phyloP scores from a whole-genome alignment of 2,797 vertebrate species.

The Gallirallus australis region DNA sequence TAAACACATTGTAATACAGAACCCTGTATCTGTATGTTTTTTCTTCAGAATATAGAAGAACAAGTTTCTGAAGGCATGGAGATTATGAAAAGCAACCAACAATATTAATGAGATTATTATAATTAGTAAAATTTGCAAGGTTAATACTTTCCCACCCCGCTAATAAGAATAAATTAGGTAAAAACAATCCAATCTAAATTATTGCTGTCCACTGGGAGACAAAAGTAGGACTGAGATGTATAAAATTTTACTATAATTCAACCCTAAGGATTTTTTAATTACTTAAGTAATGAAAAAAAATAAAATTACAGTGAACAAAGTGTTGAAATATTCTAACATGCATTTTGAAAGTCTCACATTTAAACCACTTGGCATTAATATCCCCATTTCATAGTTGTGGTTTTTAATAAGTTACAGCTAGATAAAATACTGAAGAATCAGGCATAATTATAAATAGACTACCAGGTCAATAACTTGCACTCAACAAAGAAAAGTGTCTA shows the following conservation, averaged over 20 bases:
- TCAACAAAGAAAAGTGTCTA: conserved; percentile 15
- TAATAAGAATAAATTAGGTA: conserved; percentile 63
- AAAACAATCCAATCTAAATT: conserved; percentile 70
- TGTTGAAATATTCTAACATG: conserved; percentile 54
- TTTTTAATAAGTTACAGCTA: conserved; percentile 68
- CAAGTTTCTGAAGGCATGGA: conserved; percentile 14
- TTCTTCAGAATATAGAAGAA: conserved; percentile 22
- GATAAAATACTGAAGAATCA: conserved; percentile 46
- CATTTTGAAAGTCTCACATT: conserved; percentile 57
- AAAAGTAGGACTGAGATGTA: conserved; percentile 70
- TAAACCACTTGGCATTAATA: conserved; percentile 72
- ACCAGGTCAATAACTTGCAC: conserved; percentile 31
- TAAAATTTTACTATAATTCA: conserved; percentile 73
- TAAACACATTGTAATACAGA: conserved; percentile 29
- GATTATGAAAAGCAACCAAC: neutral
- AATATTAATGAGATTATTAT: conserved; percentile 42
- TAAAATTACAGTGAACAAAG: conserved; percentile 64
- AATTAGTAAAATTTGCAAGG: conserved; percentile 44
- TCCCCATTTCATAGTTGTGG: conserved; percentile 63
- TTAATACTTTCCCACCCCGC: neutral
- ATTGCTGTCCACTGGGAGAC: conserved; percentile 64
- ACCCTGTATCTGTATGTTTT: conserved; percentile 16
- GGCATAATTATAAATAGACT: conserved; percentile 49
- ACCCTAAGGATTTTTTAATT: conserved; percentile 74
- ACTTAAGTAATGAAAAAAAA: conserved; percentile 70